Percentiles rank a stretch among this genome's conserved stretches.
These are phyloP conservation scores for Dusona sp. DNA, from an alignment of 2,888 invertebrate genomes.

Conservation along the genomic window DNA sequence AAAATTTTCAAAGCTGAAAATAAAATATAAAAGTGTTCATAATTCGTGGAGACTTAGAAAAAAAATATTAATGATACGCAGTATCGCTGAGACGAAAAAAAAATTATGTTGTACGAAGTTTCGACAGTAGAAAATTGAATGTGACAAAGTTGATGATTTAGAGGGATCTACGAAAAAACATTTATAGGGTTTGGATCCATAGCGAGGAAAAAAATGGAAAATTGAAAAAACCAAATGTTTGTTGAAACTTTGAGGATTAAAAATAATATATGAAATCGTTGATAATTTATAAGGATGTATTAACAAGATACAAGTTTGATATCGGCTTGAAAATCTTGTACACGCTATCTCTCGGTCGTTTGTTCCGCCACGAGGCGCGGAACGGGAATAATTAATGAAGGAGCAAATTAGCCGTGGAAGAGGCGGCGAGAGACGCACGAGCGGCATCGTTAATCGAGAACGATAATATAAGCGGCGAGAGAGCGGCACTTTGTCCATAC, in stretches of 20 bases:
- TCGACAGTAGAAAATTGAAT: not conserved
- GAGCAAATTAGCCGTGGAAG: constrained; percentile 66
- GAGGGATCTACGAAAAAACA: not conserved
- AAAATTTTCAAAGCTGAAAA: not conserved
- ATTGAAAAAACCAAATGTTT: not conserved
- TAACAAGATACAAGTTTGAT: constrained; percentile 38
- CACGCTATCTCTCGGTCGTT: constrained; percentile 62
- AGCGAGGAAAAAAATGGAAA: not conserved
- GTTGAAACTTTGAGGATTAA: not conserved
- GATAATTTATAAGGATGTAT: constrained; percentile 28
- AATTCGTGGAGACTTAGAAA: not conserved
- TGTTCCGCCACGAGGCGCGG: constrained; percentile 61
- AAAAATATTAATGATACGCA: not conserved
- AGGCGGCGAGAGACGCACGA: constrained; percentile 59
- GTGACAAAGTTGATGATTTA: not conserved
- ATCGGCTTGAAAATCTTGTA: constrained; percentile 64
- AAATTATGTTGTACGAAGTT: not conserved
- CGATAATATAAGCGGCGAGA: constrained; percentile 63
- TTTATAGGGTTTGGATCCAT: not conserved
- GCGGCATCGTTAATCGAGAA: constrained; percentile 69
- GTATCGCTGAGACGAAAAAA: not conserved
- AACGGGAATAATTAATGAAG: constrained; percentile 69
- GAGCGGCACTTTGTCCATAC: constrained; percentile 68
- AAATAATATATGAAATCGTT: constrained; percentile 26
- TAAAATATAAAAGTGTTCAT: too few relatives aligned